These are phyloP conservation scores for Ivindomyrus marchei DNA, from an alignment of 2,113 vertebrate genomes.

Conservation along the genomic window DNA sequence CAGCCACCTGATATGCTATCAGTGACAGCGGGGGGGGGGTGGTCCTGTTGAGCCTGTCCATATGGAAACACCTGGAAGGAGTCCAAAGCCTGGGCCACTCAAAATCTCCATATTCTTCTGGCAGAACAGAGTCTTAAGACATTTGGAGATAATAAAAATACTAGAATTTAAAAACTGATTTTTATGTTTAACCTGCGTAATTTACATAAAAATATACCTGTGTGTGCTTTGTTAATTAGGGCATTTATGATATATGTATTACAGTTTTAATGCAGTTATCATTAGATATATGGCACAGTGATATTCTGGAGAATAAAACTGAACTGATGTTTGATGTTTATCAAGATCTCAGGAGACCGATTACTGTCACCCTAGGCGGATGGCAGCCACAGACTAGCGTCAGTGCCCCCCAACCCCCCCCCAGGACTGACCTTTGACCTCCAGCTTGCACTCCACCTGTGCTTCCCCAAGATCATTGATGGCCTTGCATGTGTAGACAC, in stretches of 20 bases:
- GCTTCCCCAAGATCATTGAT: slow-evolving; percentile 83
- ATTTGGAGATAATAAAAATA: background rate
- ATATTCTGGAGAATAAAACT: background rate
- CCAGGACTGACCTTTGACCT: slow-evolving; percentile 84
- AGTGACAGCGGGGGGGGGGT: background rate
- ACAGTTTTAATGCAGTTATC: background rate
- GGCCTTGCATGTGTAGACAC: slow-evolving; percentile 82
- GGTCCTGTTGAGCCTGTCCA: background rate
- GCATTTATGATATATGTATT: background rate
- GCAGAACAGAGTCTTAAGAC: background rate
- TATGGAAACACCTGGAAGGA: background rate
- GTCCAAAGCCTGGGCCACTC: background rate
- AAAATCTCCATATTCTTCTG: background rate
- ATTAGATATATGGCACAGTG: background rate
- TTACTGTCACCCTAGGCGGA: background rate
- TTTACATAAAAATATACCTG: background rate
- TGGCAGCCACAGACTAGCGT: background rate
- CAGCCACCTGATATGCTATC: background rate
- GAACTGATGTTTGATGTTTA: background rate
- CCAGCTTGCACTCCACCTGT: slow-evolving; percentile 92
- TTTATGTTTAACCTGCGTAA: background rate
- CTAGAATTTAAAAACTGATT: background rate
- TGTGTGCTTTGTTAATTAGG: background rate
- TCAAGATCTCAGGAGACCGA: background rate
- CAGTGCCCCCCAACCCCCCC: background rate